These are phyloP conservation scores for Paraescarpia echinospica DNA, from an alignment of 1,140 invertebrate species.

Conservation along the genomic window DNA sequence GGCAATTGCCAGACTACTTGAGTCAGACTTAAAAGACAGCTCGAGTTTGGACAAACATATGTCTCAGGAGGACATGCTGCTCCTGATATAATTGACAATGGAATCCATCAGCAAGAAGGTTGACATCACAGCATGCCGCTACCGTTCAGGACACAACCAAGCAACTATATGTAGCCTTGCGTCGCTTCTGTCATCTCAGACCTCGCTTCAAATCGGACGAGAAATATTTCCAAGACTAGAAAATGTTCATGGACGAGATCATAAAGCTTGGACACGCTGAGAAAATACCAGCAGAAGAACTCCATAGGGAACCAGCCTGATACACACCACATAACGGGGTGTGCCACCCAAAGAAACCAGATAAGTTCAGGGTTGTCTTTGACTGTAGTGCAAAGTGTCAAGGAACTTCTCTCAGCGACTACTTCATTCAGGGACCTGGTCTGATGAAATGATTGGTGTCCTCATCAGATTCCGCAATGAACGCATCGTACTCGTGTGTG, in stretches of 20 bases:
- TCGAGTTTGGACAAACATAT: neutral
- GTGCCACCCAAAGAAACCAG: constrained; percentile 32
- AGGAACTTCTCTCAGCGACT: constrained; percentile 41
- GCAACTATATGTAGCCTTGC: neutral
- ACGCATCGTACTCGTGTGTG: constrained; percentile 32
- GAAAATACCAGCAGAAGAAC: neutral
- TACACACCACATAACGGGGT: constrained; percentile 38
- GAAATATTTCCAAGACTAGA: neutral
- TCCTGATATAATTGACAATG: neutral
- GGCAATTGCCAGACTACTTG: neutral
- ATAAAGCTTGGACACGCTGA: constrained; percentile 9
- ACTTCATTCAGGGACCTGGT: constrained; percentile 44
- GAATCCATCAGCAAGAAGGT: constrained; percentile 5
- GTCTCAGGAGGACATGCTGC: neutral
- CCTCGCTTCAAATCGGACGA: neutral
- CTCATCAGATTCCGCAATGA: constrained; percentile 36
- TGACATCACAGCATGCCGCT: neutral
- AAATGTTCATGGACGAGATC: neutral
- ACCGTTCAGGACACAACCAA: constrained; percentile 2
- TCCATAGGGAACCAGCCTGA: constrained; percentile 15
- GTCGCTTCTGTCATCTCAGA: neutral
- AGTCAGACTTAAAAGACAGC: constrained; percentile 13
- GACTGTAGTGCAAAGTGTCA: constrained; percentile 33
- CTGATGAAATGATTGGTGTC: constrained; percentile 48
- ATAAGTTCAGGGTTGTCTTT: constrained; percentile 35